Conservation (phyloP, 2,113 vertebrate genomes). For the Mastomys natalensis region DNA sequence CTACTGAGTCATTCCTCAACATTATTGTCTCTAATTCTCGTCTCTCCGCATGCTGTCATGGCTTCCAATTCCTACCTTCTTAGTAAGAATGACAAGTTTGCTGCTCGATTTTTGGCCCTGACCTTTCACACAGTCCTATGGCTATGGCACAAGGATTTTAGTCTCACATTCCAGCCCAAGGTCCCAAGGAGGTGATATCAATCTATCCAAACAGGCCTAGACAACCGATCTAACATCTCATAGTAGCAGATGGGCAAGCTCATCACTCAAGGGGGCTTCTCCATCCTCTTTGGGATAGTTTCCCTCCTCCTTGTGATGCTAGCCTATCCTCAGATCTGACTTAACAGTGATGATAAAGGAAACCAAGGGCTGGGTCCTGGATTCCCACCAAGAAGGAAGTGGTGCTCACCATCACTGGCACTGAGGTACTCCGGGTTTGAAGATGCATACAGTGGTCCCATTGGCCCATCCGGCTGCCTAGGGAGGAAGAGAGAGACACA, state of each 20-base stretch:
- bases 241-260: accelerated
- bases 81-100: background rate
- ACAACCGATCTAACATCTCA: background rate
- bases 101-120: background rate
- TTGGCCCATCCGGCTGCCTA: conserved; percentile 95
- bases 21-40: background rate
- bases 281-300: background rate
- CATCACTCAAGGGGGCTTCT: background rate
- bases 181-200: background rate
- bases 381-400: background rate
- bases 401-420: conserved; percentile 93
- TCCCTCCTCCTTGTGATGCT: background rate
- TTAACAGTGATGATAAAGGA: background rate
- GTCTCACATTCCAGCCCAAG: background rate
- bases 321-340: background rate
- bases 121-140: background rate
- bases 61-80: background rate
- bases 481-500: background rate
- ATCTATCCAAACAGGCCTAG: background rate
- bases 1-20: background rate
- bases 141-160: background rate
- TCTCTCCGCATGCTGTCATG: background rate
- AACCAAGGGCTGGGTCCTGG: background rate
- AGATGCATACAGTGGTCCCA: conserved; percentile 95
- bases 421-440: conserved; percentile 98